Evolutionary conservation across 2,113 vertebrate species (phyloP).

Genomic region (Hipposideros armiger): DNA sequence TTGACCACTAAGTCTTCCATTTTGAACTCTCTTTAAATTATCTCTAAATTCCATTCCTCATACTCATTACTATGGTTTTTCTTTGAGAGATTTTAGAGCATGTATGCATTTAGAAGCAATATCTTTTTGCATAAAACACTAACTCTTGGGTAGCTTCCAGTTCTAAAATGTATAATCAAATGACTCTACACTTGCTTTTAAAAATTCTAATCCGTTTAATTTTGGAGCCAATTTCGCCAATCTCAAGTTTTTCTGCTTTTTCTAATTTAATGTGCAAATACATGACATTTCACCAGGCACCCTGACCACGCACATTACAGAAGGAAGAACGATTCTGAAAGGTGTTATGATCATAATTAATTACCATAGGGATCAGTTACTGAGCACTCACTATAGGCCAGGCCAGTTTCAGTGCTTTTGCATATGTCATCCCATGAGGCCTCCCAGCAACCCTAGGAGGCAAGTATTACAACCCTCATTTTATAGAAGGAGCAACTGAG

Average conservation of each 20-base stretch:
- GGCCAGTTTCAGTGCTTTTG: background rate
- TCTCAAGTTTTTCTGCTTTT: background rate
- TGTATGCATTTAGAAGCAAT: background rate
- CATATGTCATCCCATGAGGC: background rate
- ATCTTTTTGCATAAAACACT: background rate
- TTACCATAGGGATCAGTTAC: background rate
- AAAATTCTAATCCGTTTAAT: slow-evolving; percentile 10
- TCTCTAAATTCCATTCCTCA: background rate
- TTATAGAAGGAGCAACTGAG: background rate
- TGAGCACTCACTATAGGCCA: background rate
- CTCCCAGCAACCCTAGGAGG: background rate
- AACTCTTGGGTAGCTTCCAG: background rate
- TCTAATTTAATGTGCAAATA: background rate
- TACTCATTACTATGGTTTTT: background rate
- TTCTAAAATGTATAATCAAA: slow-evolving; percentile 11
- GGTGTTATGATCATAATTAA: background rate
- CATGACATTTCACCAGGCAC: background rate
- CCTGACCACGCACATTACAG: background rate
- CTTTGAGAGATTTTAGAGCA: background rate
- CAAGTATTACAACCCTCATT: background rate
- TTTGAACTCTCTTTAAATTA: background rate
- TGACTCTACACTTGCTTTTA: background rate
- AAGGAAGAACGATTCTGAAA: background rate
- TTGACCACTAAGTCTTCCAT: background rate
- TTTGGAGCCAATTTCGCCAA: background rate